phyloP scores from a whole-genome alignment of 2,888 invertebrate species.

The Leptodirus hochenwartii region DNA sequence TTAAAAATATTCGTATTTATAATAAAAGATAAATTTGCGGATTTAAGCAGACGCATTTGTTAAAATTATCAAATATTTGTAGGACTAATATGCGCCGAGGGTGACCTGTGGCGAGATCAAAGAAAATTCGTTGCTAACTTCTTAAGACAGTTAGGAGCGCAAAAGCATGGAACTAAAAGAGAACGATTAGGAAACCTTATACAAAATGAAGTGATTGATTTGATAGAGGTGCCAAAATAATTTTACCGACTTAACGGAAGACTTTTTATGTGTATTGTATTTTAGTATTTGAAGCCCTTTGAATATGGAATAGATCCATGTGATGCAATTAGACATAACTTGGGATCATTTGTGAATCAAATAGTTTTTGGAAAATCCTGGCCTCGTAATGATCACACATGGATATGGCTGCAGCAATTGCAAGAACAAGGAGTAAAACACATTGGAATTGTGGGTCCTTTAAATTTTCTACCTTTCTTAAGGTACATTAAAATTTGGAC shows the following conservation, averaged over 20 bases:
- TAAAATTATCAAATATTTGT: conserved; percentile 11
- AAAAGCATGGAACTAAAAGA: conserved; percentile 41
- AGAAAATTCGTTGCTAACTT: conserved; percentile 53
- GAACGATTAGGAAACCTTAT: conserved; percentile 47
- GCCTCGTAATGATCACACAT: conserved; percentile 46
- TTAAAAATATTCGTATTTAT: too few species aligned
- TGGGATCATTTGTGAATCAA: conserved; percentile 61
- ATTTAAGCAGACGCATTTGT: too few species aligned
- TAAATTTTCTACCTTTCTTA: conserved; percentile 71
- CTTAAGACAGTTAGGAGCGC: conserved; percentile 55
- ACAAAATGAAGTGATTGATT: conserved; percentile 38
- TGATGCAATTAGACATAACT: conserved; percentile 29
- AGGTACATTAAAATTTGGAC: too few species aligned
- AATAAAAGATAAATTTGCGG: too few species aligned
- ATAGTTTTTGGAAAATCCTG: conserved; percentile 63
- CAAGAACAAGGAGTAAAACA: conserved; percentile 72
- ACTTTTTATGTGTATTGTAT: neutral
- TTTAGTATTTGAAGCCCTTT: neutral
- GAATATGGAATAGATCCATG: conserved; percentile 5
- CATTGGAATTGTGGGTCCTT: conserved; percentile 63
- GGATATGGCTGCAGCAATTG: conserved; percentile 56
- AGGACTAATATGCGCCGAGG: conserved; percentile 75
- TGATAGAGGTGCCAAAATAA: conserved; percentile 16
- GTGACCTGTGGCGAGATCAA: conserved; percentile 66
- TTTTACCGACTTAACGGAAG: neutral